phyloP scores from a whole-genome alignment of 2,113 vertebrate genomes.

The Corythornis madagascariensis region DNA sequence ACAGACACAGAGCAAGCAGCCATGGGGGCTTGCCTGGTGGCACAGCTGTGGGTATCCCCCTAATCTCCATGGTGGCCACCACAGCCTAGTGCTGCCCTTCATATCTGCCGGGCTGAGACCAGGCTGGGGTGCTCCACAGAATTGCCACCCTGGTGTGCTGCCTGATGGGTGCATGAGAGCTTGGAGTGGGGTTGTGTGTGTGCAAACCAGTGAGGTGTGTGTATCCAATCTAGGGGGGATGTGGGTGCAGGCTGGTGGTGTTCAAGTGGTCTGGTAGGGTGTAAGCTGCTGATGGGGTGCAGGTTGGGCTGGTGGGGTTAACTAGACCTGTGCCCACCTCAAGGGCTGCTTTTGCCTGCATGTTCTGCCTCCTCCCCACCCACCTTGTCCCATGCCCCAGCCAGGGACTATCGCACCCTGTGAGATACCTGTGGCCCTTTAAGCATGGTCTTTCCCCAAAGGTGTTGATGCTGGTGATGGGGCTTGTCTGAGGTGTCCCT shows the following conservation, averaged over 20 bases:
- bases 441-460: fast-evolving
- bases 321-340: not conserved
- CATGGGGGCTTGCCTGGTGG: not conserved
- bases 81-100: not conserved
- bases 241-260: not conserved
- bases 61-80: not conserved
- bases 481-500: not conserved
- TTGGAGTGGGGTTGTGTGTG: fast-evolving
- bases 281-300: not conserved
- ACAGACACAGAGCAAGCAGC: not conserved
- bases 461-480: not conserved
- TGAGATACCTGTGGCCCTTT: fast-evolving
- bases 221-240: not conserved
- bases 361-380: not conserved
- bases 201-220: not conserved
- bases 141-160: too few species aligned
- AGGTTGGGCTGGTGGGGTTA: not conserved
- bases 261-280: not conserved
- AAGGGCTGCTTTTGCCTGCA: not conserved
- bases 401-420: not conserved
- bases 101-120: not conserved
- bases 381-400: fast-evolving
- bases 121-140: not conserved
- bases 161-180: not conserved
- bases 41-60: not conserved